Evolutionary conservation across 2,888 invertebrate species (phyloP).

Genomic region (Helicoverpa assulta): DNA sequence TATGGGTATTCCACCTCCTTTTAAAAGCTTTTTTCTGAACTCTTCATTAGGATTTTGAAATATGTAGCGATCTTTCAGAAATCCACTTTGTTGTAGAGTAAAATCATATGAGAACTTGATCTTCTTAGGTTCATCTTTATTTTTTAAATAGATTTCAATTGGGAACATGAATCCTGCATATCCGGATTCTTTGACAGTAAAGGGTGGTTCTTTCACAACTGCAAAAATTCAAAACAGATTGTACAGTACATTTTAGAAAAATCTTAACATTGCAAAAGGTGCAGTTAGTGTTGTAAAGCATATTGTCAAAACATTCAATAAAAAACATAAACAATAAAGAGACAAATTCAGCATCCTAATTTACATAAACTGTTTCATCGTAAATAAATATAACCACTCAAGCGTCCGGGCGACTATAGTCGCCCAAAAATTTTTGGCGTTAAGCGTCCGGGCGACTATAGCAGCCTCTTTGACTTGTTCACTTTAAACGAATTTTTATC

Average conservation of each 20-base stretch:
- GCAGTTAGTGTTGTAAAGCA: background rate
- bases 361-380: conserved; percentile 36
- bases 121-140: conserved; percentile 97
- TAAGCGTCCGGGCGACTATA: too few species aligned
- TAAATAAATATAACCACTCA: conserved; percentile 27
- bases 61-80: conserved; percentile 95
- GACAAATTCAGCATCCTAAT: conserved; percentile 38
- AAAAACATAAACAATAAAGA: conserved; percentile 50
- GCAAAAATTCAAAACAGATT: conserved; percentile 73
- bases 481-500: too few species aligned
- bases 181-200: conserved; percentile 97
- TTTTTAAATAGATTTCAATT: conserved; percentile 96
- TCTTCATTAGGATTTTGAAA: conserved; percentile 97
- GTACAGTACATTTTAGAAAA: background rate
- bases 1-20: conserved; percentile 94
- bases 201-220: conserved; percentile 98
- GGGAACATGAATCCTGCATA: conserved; percentile 98
- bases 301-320: conserved; percentile 18
- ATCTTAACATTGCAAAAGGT: background rate
- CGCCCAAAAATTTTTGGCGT: too few species aligned
- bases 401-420: too few species aligned
- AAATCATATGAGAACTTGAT: conserved; percentile 96
- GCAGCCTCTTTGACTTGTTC: too few species aligned
- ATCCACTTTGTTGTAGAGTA: conserved; percentile 93
- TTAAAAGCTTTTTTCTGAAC: conserved; percentile 95